Percentiles rank a stretch among this genome's conserved stretches.
Evolutionary conservation across 2,113 vertebrate genomes (phyloP).

Genomic region (Carollia perspicillata): DNA sequence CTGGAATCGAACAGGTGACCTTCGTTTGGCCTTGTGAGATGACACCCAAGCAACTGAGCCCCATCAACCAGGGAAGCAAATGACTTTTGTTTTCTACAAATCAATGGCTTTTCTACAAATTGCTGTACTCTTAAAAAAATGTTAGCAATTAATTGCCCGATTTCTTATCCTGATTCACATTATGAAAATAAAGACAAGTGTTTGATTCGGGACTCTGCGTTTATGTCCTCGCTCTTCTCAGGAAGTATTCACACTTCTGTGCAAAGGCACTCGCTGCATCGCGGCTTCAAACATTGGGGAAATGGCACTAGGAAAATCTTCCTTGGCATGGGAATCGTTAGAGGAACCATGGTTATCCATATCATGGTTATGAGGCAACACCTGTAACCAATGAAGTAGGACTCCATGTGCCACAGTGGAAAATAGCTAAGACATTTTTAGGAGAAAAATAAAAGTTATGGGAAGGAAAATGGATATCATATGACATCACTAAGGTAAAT

Average conservation of each 20-base stretch:
- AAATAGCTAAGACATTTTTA: background rate
- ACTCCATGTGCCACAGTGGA: background rate
- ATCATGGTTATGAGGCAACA: background rate
- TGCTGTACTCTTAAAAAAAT: background rate
- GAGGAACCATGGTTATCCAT: background rate
- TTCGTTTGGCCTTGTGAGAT: no score
- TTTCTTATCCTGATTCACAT: background rate
- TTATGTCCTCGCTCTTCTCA: background rate
- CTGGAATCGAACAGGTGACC: no score
- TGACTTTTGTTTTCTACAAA: background rate
- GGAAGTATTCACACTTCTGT: background rate
- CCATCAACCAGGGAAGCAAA: background rate
- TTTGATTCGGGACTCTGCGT: background rate
- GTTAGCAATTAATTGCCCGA: background rate
- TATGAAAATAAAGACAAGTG: background rate
- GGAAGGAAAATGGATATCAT: background rate
- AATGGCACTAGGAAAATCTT: background rate
- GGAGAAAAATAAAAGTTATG: background rate
- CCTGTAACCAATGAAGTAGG: background rate
- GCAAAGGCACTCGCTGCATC: background rate
- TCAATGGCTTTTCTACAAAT: background rate
- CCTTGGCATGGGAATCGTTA: rapidly evolving
- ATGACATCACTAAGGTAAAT: background rate
- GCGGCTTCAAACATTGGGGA: background rate
- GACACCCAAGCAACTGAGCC: no score